Base-by-base conservation (phyloP, 2,888 invertebrate genomes). In the Eupsilia transversa region DNA sequence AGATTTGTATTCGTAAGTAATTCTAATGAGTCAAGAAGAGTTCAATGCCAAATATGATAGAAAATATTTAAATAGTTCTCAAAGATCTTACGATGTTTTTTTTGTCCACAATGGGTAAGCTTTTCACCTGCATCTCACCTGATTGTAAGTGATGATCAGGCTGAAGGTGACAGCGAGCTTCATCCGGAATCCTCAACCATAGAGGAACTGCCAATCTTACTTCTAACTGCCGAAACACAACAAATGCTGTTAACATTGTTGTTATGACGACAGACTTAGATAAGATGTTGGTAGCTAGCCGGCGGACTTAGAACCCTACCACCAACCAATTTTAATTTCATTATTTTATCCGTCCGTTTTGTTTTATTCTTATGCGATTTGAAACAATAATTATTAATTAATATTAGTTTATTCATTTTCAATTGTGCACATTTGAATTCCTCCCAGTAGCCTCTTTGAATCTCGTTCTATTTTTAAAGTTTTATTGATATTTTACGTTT, bases 281-380 rank as follows among this genome's bases (percentile, higher is more conserved):
- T 46, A 46, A 0, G 17, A 43, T 43, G 43, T 1, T 43, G 43
- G 43, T 43, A 43, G 43, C 43, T 43, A 5, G 43, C 43, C 17
- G 20, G 43, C 20, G 20, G 20, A 46, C 43, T 46, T 20, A 17
- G 43, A 46, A 46, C 43, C 43, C 5, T 43, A 43, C 17, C 41
- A 41, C 41, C 5, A 43, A 43, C 17, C 46, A 20, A 20, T 20
- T 46, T 54, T 41, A 12, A 52, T 56, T 74, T 61, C 23, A 23
- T 43, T 63, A 38, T 30, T 35, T 43, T 52, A 38, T 72, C 81
- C 81, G 78, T 81, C 81, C 76, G 30, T 43, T 35, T 33, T 65
- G 23, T 74, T 74, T 33, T n/a, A n/a, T 30, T 54, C 0, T 14
- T 30, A 27, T 27, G 23, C 20, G 0, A 33, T 52, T 49, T 41